Conservation (phyloP, 2,888 invertebrate genomes). For the Proisotoma minuta region DNA sequence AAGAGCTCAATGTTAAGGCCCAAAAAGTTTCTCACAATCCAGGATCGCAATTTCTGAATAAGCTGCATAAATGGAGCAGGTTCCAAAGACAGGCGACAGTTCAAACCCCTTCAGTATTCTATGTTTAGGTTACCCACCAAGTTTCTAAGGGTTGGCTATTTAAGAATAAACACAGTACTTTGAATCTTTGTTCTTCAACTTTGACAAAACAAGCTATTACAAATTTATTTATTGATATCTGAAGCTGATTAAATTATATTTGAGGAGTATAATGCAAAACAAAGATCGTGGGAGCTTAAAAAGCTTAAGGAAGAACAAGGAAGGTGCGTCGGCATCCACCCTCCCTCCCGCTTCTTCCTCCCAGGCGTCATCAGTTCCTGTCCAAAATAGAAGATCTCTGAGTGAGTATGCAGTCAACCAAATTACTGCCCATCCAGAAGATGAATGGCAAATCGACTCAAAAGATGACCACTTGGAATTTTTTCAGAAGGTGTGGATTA, state of each 20-base stretch:
- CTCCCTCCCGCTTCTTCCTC: no score
- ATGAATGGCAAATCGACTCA: slow-evolving; percentile 7
- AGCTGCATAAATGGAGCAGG: no score
- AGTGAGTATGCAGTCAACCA: neutral
- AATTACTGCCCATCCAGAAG: neutral
- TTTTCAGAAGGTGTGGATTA: neutral
- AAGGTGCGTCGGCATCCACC: neutral
- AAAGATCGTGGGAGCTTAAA: neutral
- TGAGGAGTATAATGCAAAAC: neutral
- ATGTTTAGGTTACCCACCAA: no score
- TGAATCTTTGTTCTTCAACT: no score
- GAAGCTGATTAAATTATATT: neutral
- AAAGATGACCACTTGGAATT: slow-evolving; percentile 4
- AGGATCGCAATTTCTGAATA: no score
- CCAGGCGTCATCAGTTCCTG: neutral
- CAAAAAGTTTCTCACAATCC: no score
- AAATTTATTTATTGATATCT: no score
- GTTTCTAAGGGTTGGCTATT: no score
- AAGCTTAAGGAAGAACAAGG: neutral
- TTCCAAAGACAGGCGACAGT: no score
- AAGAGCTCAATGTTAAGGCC: slow-evolving; percentile 1
- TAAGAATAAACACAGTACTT: no score
- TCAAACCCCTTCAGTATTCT: no score
- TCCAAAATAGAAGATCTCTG: neutral
- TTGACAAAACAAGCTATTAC: no score